These are phyloP conservation scores for Drosophila ogumai DNA, from an alignment of 1,140 invertebrate genomes.

Conservation along the genomic window DNA sequence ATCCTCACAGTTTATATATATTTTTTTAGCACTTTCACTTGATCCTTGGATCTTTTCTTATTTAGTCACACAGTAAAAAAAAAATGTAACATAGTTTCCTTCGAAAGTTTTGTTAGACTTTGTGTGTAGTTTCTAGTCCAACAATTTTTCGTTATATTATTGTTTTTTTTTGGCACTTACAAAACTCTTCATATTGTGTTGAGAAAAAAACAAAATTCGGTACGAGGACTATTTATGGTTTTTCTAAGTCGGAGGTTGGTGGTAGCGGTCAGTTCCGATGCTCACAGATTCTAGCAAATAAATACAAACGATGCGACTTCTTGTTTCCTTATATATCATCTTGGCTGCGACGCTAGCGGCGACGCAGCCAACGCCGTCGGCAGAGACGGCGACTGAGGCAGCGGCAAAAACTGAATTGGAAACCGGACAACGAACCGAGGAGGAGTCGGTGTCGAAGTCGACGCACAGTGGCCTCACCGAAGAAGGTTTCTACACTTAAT, in stretches of 20 bases:
- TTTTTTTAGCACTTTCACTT: constrained; percentile 29
- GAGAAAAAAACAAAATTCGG: constrained; percentile 48
- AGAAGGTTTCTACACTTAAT: not conserved
- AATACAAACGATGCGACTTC: constrained; percentile 77
- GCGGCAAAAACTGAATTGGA: constrained; percentile 9
- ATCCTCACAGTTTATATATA: not conserved
- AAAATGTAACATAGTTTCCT: constrained; percentile 15
- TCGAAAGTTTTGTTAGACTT: not conserved
- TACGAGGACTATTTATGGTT: constrained; percentile 26
- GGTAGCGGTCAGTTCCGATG: constrained; percentile 58
- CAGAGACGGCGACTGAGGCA: not conserved
- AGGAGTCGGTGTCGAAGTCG: constrained; percentile 11
- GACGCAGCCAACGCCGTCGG: constrained; percentile 11
- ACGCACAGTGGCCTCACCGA: constrained; percentile 2
- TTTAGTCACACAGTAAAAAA: constrained; percentile 13
- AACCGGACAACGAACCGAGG: constrained; percentile 44
- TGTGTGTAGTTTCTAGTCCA: not conserved
- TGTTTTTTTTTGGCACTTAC: constrained; percentile 52
- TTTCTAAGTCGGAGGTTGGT: not conserved
- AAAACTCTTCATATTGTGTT: constrained; percentile 75
- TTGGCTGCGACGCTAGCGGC: constrained; percentile 30
- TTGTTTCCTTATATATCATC: constrained; percentile 83
- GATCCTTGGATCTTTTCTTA: constrained; percentile 8
- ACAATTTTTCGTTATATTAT: not conserved
- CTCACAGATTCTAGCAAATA: constrained; percentile 82